These are phyloP conservation scores for Rotaria sp. DNA, from an alignment of 2,888 invertebrate species.

Conservation along the genomic window DNA sequence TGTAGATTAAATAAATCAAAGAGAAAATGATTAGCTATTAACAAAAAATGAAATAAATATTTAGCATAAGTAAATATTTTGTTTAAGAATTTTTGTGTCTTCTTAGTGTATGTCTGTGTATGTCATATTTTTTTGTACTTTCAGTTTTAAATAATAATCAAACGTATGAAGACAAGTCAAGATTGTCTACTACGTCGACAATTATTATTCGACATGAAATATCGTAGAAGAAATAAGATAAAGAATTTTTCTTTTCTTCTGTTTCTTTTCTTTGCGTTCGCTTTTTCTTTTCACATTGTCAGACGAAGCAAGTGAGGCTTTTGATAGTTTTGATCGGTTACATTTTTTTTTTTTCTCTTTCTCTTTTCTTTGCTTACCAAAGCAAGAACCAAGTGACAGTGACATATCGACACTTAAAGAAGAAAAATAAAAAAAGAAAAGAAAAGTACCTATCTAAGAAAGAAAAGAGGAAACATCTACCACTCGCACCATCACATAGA, in stretches of 20 bases:
- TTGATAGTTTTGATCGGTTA: constrained; percentile 19
- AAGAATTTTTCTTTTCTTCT: neutral
- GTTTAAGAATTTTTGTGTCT: no score
- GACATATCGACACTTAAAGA: constrained; percentile 4
- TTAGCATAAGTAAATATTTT: no score
- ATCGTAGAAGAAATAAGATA: neutral
- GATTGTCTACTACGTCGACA: neutral
- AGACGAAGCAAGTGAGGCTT: constrained; percentile 10
- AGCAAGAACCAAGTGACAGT: constrained; percentile 15
- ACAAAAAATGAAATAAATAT: no score
- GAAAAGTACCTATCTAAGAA: constrained; percentile 14
- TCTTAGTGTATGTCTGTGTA: no score
- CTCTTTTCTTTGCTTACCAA: neutral
- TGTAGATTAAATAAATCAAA: no score
- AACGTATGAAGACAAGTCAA: neutral
- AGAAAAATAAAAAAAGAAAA: no score
- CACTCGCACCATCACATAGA: neutral
- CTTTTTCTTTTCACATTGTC: neutral
- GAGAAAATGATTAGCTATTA: no score
- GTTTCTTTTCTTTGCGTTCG: neutral
- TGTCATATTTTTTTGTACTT: no score
- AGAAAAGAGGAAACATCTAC: constrained; percentile 5
- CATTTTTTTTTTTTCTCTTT: neutral
- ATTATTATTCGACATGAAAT: neutral
- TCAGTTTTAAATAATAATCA: neutral